Conservation (phyloP, 2,888 invertebrate genomes). For the Oxytorus armatus region DNA sequence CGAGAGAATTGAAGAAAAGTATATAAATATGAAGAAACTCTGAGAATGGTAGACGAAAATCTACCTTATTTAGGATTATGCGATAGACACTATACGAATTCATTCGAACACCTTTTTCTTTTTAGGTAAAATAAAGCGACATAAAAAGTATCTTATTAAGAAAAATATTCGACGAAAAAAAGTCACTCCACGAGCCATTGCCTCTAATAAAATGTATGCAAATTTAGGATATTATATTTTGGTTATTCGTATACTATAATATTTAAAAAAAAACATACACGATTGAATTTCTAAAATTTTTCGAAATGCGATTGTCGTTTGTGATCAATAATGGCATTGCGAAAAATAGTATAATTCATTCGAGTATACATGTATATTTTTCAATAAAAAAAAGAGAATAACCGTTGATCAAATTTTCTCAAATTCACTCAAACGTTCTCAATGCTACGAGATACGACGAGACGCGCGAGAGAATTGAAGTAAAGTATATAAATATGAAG, state of each 20-base stretch:
- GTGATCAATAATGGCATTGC: too few species aligned
- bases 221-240: too few species aligned
- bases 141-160: too few species aligned
- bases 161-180: too few species aligned
- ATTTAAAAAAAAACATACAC: too few species aligned
- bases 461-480: background rate
- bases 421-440: conserved; percentile 34
- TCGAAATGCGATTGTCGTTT: too few species aligned
- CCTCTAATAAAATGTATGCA: too few species aligned
- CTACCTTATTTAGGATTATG: background rate
- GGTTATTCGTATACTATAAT: too few species aligned
- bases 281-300: too few species aligned
- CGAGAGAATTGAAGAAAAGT: conserved; percentile 12
- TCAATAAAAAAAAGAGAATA: background rate
- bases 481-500: conserved; percentile 24
- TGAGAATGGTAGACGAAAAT: conserved; percentile 10
- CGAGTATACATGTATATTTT: conserved; percentile 4
- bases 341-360: background rate
- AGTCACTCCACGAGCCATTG: too few species aligned
- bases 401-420: conserved; percentile 23
- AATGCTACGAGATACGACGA: conserved; percentile 26
- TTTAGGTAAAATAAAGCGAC: too few species aligned
- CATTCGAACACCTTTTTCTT: background rate
- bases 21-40: conserved; percentile 17
- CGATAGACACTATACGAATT: conserved; percentile 18